Evolutionary conservation across 1,140 invertebrate species (phyloP).

Genomic region (Hyphantria cunea): DNA sequence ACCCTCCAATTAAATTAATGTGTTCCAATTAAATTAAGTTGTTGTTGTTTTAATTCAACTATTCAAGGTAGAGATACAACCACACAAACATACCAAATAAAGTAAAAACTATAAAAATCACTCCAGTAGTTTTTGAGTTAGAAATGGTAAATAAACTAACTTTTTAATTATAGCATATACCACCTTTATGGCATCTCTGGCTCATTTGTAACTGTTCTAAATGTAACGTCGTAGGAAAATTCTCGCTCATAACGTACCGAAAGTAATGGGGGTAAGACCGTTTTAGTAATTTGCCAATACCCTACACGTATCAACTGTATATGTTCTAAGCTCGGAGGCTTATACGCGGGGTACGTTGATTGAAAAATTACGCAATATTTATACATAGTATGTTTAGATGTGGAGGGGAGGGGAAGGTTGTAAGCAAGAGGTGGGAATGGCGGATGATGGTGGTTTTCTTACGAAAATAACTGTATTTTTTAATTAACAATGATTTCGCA

Average conservation of each 20-base stretch:
- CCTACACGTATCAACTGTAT: conserved; percentile 14
- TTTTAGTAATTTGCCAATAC: conserved; percentile 42
- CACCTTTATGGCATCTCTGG: conserved; percentile 25
- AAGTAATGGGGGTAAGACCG: conserved; percentile 36
- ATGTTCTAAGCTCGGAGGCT: conserved; percentile 8
- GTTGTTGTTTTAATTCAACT: too few relatives aligned
- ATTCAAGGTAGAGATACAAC: too few relatives aligned
- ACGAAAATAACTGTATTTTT: not conserved
- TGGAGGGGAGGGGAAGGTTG: too few relatives aligned
- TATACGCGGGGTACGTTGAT: conserved; percentile 12
- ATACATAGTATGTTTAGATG: conserved; percentile 3
- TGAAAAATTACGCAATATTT: conserved; percentile 28
- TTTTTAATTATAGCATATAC: conserved; percentile 6
- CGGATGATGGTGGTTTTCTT: not conserved
- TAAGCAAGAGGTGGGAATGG: too few relatives aligned
- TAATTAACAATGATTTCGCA: too few relatives aligned
- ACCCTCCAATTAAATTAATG: too few relatives aligned
- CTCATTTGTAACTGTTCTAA: conserved; percentile 25
- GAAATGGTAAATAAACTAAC: too few relatives aligned
- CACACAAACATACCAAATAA: too few relatives aligned
- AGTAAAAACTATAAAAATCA: too few relatives aligned
- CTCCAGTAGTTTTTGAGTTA: too few relatives aligned
- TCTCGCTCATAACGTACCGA: conserved; percentile 41
- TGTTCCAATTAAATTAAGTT: too few relatives aligned
- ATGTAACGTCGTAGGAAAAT: conserved; percentile 38